phyloP scores from a whole-genome alignment of 2,797 vertebrate genomes.

The Clarias pachynema region DNA sequence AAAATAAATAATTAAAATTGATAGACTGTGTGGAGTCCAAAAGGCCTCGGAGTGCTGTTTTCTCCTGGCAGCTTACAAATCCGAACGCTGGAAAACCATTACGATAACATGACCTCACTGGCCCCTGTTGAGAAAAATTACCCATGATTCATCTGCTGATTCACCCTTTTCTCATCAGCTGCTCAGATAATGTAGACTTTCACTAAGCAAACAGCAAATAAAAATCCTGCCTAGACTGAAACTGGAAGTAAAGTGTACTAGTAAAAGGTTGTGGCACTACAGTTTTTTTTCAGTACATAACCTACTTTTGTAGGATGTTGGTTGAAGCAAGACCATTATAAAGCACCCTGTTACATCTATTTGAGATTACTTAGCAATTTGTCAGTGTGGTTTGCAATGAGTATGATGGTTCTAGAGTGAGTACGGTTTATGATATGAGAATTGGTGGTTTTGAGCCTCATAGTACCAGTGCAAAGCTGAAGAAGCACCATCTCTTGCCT shows the following conservation, averaged over 20 bases:
- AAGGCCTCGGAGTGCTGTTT: background rate
- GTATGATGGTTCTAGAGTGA: background rate
- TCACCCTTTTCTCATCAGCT: conserved; percentile 26
- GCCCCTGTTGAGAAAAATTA: conserved; percentile 29
- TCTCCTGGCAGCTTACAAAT: background rate
- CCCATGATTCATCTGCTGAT: conserved; percentile 51
- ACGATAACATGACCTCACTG: background rate
- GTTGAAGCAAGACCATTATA: background rate
- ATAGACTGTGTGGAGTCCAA: background rate
- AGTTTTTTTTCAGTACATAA: background rate
- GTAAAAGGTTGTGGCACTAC: background rate
- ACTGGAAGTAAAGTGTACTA: background rate
- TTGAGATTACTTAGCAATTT: background rate
- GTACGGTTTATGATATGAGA: background rate
- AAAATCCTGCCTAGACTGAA: background rate
- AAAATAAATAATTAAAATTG: background rate
- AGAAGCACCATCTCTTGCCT: background rate
- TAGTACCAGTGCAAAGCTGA: background rate
- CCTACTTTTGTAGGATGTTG: background rate
- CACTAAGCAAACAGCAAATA: conserved; percentile 13
- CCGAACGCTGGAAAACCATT: background rate
- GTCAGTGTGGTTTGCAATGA: background rate
- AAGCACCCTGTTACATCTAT: background rate
- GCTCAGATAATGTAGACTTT: conserved; percentile 4
- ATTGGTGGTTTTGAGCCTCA: background rate